These are phyloP conservation scores for Pseudococcus jackbeardsleyi DNA, from an alignment of 2,888 invertebrate genomes.

Conservation along the genomic window DNA sequence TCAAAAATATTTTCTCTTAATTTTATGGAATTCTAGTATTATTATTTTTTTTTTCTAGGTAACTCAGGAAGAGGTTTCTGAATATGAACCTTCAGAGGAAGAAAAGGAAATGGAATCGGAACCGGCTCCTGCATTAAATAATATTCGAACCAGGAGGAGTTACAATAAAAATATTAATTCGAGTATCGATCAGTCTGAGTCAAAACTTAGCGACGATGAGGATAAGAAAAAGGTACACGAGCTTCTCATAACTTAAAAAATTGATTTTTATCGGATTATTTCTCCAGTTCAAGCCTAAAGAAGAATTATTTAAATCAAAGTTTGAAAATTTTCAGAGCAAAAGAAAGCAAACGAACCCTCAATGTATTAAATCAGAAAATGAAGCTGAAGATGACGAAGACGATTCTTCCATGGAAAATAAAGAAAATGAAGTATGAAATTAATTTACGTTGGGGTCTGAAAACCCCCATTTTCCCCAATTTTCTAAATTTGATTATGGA, in stretches of 20 bases:
- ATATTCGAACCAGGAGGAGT: background rate
- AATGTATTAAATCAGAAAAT: background rate
- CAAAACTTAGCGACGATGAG: background rate
- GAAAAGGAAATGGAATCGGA: background rate
- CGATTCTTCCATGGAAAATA: background rate
- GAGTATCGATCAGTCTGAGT: background rate
- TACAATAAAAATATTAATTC: background rate
- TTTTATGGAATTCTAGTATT: background rate
- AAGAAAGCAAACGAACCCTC: constrained; percentile 8
- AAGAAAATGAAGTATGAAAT: constrained; percentile 14
- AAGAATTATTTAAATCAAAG: background rate
- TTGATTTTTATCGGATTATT: no score
- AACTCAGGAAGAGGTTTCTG: background rate
- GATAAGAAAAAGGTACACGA: constrained; percentile 1
- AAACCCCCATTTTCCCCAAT: no score
- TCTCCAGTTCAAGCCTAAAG: no score
- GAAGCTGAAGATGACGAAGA: background rate
- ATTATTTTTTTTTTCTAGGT: background rate
- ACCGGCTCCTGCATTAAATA: background rate
- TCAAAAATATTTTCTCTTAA: background rate
- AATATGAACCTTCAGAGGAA: background rate
- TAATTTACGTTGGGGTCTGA: no score
- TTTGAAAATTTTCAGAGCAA: background rate
- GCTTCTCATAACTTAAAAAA: no score
- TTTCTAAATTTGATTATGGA: no score